Evolutionary conservation across 2,888 invertebrate genomes (phyloP).

Genomic region (Nysson spinosus): DNA sequence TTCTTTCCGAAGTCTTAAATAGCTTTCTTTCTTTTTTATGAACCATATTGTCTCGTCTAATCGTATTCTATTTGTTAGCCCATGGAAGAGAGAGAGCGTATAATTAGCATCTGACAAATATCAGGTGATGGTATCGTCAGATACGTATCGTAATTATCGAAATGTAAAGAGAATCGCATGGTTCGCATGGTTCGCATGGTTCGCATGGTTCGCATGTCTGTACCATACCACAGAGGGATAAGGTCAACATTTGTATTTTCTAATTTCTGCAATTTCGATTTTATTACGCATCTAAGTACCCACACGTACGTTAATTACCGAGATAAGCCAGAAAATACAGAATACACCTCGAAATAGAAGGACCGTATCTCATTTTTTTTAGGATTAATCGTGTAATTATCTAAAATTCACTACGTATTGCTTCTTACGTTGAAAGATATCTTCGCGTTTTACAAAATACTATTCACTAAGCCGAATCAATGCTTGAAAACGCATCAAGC

Average conservation of each 20-base stretch:
- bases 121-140: too few species aligned
- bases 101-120: constrained; percentile 28
- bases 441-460: constrained; percentile 13
- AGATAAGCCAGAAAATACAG: constrained; percentile 29
- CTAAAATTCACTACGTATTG: constrained; percentile 53
- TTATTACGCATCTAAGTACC: too few species aligned
- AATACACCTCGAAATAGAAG: constrained; percentile 22
- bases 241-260: constrained; percentile 2
- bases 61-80: constrained; percentile 23
- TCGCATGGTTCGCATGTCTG: constrained; percentile 28
- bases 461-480: constrained; percentile 28
- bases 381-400: constrained; percentile 24
- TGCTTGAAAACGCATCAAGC: constrained; percentile 22
- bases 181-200: too few species aligned
- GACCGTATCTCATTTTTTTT: constrained; percentile 21
- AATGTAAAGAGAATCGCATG: too few species aligned
- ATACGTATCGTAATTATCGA: too few species aligned
- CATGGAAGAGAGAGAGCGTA: constrained; percentile 21
- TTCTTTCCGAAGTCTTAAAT: constrained; percentile 23
- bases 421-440: constrained; percentile 40
- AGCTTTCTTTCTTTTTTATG: constrained; percentile 23
- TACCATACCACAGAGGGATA: constrained; percentile 29
- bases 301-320: not conserved
- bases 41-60: constrained; percentile 32
- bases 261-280: not conserved